These are phyloP conservation scores for Tetragnatha versicolor DNA, from an alignment of 1,140 invertebrate species.

Conservation along the genomic window DNA sequence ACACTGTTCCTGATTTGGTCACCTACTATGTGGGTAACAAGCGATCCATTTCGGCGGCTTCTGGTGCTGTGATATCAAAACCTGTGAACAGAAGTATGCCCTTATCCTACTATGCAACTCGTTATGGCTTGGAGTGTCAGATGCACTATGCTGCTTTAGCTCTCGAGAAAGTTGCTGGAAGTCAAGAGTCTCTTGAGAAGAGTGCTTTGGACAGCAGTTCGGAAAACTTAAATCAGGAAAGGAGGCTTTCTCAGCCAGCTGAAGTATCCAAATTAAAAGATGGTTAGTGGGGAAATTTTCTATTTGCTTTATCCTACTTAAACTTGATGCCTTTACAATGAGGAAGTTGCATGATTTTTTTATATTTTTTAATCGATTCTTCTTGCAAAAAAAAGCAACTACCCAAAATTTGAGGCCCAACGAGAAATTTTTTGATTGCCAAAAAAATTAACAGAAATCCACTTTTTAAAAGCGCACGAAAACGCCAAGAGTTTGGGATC, in stretches of 20 bases:
- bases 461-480: too few relatives aligned
- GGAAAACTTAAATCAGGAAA: slow-evolving; percentile 16
- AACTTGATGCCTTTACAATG: too few relatives aligned
- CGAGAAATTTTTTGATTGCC: too few relatives aligned
- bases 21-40: slow-evolving; percentile 93
- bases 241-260: slow-evolving; percentile 2
- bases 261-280: slow-evolving; percentile 7
- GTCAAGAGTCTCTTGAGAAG: slow-evolving; percentile 25
- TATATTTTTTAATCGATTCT: too few relatives aligned
- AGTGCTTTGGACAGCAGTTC: neutral
- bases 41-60: slow-evolving; percentile 82
- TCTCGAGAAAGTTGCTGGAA: slow-evolving; percentile 34
- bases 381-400: too few relatives aligned
- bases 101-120: slow-evolving; percentile 72
- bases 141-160: slow-evolving; percentile 54
- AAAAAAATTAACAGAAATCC: too few relatives aligned
- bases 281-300: too few relatives aligned
- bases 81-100: slow-evolving; percentile 78
- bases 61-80: slow-evolving; percentile 82
- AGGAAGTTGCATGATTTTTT: too few relatives aligned
- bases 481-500: too few relatives aligned
- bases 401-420: too few relatives aligned
- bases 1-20: slow-evolving; percentile 91
- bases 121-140: slow-evolving; percentile 67
- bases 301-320: too few relatives aligned